Conservation (phyloP, 2,797 vertebrate species). For the Huso huso region DNA sequence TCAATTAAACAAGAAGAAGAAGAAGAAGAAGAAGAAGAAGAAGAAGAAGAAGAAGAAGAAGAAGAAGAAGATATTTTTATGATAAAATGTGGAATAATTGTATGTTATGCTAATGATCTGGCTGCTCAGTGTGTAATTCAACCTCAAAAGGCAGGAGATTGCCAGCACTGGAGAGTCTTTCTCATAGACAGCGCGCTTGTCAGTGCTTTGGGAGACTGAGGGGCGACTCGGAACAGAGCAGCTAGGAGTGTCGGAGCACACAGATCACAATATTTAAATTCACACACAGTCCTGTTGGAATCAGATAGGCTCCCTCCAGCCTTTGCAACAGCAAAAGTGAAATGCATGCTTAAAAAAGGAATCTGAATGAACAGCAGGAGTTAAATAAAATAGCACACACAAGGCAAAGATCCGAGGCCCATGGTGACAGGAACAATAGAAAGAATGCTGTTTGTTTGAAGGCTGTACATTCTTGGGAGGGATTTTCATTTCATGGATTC, state of each 20-base stretch:
- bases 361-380: not conserved
- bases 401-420: not conserved
- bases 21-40: no score
- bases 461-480: not conserved
- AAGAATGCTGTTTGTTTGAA: not conserved
- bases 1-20: no score
- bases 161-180: not conserved
- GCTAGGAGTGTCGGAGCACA: not conserved
- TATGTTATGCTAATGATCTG: not conserved
- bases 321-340: not conserved
- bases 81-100: not conserved
- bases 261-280: constrained; percentile 16
- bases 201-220: not conserved
- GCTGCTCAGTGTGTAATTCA: not conserved
- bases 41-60: not conserved
- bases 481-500: not conserved
- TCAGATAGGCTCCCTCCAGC: constrained; percentile 1
- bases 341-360: not conserved
- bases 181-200: constrained; percentile 3
- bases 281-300: constrained; percentile 5
- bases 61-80: not conserved
- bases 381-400: not conserved
- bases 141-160: constrained; percentile 8
- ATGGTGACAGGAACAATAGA: not conserved
- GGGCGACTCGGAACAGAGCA: constrained; percentile 4